Base-by-base conservation (phyloP, 2,113 vertebrate genomes). In the Vicugna pacos region DNA sequence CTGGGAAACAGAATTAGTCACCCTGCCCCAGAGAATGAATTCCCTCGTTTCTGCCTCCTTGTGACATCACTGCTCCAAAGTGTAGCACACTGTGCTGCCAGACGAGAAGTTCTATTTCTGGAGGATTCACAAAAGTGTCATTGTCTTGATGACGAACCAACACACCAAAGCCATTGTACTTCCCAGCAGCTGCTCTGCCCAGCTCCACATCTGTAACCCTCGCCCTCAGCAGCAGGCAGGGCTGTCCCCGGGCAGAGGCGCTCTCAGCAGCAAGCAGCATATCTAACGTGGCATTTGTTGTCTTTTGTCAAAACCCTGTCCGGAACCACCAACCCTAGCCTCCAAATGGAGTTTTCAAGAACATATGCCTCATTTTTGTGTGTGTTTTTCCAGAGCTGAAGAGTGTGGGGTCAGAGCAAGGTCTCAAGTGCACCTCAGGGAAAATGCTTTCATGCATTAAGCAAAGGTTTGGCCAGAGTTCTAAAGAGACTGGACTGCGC, bases 1-100 rank as follows among this genome's bases (percentile, higher is more conserved):
- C 0, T 3, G 14, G 86, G 69, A 91, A 64, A 81, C 17, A 60
- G 62, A 60, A 83, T 91, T 72, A 77, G 93, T 75, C 62, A 86
- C 14, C n/a, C 32, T 77, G 22, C 62, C 56, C 65, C 22, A 67
- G 60, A 92, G 70, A 56, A 92, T 20, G 65, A 85, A 72, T 80
- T 42, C 60, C 76, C 81, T 69, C 8, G 10, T 62, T 76, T 88
- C 67, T 89, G 67, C 70, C 60, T 91, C 48, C 54, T 20, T 64
- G 60, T 92, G 92, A 95, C 79, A 72, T 96, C 79, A 85, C 38
- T 32, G 65, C 28, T 85, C 54, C 48, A 48, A 80, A 85, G 81
- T 2, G 5, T 19, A 65, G 84, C 65, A 46, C 58, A 19, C 56
- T 46, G 42, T 6, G 85, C 48, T 30, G 65, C 72, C 81, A 54